phyloP scores from a whole-genome alignment of 2,888 invertebrate genomes.

The Caenorhabditis sinica region DNA sequence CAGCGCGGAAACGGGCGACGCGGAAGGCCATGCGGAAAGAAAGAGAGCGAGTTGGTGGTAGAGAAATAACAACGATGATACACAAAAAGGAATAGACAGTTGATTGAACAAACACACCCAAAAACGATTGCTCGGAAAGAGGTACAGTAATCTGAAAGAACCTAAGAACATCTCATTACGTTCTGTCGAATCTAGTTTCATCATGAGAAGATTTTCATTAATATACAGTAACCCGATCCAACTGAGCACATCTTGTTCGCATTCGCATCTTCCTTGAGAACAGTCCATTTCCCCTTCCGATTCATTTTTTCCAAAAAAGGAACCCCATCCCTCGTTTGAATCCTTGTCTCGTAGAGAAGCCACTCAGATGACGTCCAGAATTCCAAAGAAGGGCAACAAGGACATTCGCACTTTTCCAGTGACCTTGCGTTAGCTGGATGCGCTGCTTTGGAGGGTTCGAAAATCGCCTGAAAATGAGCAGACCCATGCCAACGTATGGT shows the following conservation, averaged over 20 bases:
- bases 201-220: no score
- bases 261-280: no score
- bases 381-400: not conserved
- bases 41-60: constrained; percentile 16
- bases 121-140: no score
- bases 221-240: no score
- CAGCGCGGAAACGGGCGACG: constrained; percentile 38
- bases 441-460: not conserved
- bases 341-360: not conserved
- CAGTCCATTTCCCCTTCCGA: no score
- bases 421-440: not conserved
- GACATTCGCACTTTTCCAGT: not conserved
- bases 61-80: constrained; percentile 8
- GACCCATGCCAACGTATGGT: no score
- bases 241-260: no score
- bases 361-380: not conserved
- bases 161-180: no score
- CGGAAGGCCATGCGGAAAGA: constrained; percentile 44
- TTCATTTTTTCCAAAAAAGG: no score
- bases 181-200: no score
- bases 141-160: no score
- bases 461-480: not conserved
- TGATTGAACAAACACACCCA: no score
- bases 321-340: not conserved
- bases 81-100: constrained; percentile 7